Base-by-base conservation (phyloP, 1,140 invertebrate species). In the Lucilia sericata region DNA sequence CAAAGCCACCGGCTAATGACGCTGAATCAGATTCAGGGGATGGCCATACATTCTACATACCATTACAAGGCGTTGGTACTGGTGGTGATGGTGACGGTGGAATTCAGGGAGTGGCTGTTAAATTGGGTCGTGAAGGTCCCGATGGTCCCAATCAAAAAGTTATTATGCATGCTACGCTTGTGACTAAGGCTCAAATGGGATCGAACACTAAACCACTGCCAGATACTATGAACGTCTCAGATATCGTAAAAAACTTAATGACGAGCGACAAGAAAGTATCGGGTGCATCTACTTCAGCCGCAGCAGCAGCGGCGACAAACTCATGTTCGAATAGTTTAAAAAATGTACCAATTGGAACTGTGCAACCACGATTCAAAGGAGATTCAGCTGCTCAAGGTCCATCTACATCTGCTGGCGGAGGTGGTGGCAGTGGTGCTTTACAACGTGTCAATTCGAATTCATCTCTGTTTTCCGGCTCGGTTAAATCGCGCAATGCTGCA, bases 1-100 rank as follows among this genome's bases (percentile, higher is more conserved):
- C 25, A 19, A 25, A 76, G 8, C 19, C 85, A 82, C 17, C 82
- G 49, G 36, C 82, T 34, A 74, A 74, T 84, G 86, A 86, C 8
- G 87, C 84, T 0, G 89, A 90, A 21, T 90, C 90, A 1, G 90
- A 91, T 84, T 88, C 89, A 3, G 76, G 76, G 2, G 91, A 91
- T 75, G 93, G 93, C 17, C 93, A 94, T 74, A 91, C 94, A n/a
- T 95, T 95, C 88, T 95, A 95, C 84, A 94, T 95, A 88, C 95
- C 95, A 0, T 86, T 95, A 2, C 93, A 94, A 87, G 92, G 93
- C 10, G 91, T 92, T 0, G 92, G 92, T 3, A 92, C 91, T 14
- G 92, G 91, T 0, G 91, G 89, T 25, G 92, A 90, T 83, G 87
- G 86, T 83, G 89, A 92, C 51, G 88, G 91, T 85, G 86, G 94